Base-by-base conservation (phyloP, 1,140 invertebrate species). In the Tetramorium simillimum region DNA sequence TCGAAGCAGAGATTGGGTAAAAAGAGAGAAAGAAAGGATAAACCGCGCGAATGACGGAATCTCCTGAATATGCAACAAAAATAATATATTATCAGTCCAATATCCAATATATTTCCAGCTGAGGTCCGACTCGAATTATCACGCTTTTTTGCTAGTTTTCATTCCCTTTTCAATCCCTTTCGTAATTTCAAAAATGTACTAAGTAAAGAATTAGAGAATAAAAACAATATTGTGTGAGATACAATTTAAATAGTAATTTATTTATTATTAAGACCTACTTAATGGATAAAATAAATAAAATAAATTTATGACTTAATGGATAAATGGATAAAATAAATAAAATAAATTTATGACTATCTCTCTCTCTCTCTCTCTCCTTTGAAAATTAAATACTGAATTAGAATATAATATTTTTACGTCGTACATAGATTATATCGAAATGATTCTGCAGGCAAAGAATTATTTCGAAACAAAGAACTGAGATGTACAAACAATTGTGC, bases 71-170 rank as follows among this genome's bases (percentile, higher is more conserved):
- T 62, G 18, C 53, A 77, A 76, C 21, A 40, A 63, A 33, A 65
- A 69, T 76, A 87, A 56, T 76, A 85, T 76, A 85, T 84, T 60
- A 24, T 28, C 40, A 67, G 77, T 51, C 70, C 89, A 51, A 89
- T 87, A 75, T 87, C 40, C 62, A 72, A 88, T 86, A 76, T 58
- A 82, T 70, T 63, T 86, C 33, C 65, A 58, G n/a, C 51, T 82
- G 21, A 56, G 37, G 33, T 75, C 37, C 46, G 7, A 24, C 14
- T 81, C 56, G 37, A 86, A 86, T 86, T 82, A 82, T 28, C 43
- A 65, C 21, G 33, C n/a, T 84, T 86, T 70, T 75, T 12, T 14
- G 37, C 21, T 56, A 67, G 73, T 84, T 84, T 53, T 18, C n/a
- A 53, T 73, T 46, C 6, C n/a, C 14, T 33, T 12, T 4, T 28